A percentile compares a stretch with the other conserved stretches of the same genome.
phyloP scores from a whole-genome alignment of 2,113 vertebrate species.

The Caracal caracal region DNA sequence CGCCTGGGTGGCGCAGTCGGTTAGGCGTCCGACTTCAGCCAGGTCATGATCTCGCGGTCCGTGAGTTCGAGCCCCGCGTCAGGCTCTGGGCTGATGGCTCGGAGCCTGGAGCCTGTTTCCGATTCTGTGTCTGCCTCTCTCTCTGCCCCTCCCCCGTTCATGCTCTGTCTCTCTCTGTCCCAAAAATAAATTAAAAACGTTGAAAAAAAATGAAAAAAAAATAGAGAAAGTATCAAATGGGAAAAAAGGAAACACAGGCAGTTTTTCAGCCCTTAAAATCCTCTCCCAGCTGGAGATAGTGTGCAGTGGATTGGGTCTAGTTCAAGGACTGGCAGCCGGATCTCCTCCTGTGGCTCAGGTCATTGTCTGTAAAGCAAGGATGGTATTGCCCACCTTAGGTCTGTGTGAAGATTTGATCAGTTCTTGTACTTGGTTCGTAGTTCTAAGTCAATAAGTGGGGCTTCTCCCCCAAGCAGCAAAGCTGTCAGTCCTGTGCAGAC shows the following conservation, averaged over 20 bases:
- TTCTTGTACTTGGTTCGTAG: neutral
- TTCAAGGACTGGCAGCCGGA: neutral
- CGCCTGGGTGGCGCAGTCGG: too few species aligned
- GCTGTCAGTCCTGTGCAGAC: neutral
- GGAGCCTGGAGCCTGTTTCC: too few species aligned
- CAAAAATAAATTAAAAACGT: too few species aligned
- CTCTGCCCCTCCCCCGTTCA: too few species aligned
- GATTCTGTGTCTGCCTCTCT: too few species aligned
- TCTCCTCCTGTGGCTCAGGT: neutral
- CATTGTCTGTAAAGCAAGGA: neutral
- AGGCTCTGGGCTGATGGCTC: too few species aligned
- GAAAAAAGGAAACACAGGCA: neutral
- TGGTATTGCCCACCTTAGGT: neutral
- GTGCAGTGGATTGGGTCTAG: neutral
- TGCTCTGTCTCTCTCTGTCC: too few species aligned
- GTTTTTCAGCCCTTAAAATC: neutral
- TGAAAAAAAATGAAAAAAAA: too few species aligned
- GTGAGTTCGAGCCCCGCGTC: too few species aligned
- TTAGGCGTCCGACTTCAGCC: too few species aligned
- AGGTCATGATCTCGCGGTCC: too few species aligned
- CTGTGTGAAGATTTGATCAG: neutral
- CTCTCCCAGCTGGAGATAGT: neutral
- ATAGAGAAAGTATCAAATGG: neutral
- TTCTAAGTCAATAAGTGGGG: neutral
- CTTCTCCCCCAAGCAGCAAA: neutral